These are phyloP conservation scores for Bujurquina vittata DNA, from an alignment of 2,113 vertebrate species.

Conservation along the genomic window DNA sequence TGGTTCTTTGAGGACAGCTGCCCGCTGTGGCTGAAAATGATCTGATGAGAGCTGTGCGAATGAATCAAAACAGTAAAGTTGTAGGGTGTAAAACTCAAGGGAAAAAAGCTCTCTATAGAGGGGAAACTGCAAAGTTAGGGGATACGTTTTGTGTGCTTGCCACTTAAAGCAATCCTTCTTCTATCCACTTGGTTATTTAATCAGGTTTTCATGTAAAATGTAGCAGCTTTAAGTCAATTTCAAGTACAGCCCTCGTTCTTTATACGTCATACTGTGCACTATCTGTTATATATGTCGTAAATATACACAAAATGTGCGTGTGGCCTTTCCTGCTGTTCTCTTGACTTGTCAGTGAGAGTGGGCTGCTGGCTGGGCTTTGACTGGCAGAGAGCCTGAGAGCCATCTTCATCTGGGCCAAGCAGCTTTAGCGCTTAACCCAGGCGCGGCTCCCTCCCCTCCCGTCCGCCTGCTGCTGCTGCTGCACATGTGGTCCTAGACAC, in stretches of 20 bases:
- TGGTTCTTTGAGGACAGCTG: background rate
- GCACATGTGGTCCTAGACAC: constrained; percentile 36
- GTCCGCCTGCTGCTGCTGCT: constrained; percentile 9
- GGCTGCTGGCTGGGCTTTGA: constrained; percentile 64
- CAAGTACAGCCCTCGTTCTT: background rate
- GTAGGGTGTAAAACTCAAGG: background rate
- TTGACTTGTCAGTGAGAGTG: constrained; percentile 59
- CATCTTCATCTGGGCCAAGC: constrained; percentile 80
- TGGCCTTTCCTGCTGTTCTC: background rate
- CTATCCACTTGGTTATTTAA: background rate
- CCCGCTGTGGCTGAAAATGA: background rate
- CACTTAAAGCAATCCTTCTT: background rate
- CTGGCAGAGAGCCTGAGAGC: constrained; percentile 75
- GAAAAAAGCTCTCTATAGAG: background rate
- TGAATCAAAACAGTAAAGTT: background rate
- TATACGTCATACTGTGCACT: background rate
- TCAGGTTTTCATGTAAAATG: background rate
- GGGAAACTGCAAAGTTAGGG: background rate
- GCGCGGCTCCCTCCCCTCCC: constrained; percentile 40
- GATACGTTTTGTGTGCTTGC: background rate
- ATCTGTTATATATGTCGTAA: background rate
- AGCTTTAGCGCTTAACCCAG: constrained; percentile 80
- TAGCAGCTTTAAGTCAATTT: background rate
- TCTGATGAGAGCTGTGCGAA: background rate
- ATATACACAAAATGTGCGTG: constrained; percentile 19